Evolutionary conservation across 1,140 invertebrate species (phyloP), one percentile per base, ranked within the genome.

Genomic region (Sesamia nonagrioides): DNA sequence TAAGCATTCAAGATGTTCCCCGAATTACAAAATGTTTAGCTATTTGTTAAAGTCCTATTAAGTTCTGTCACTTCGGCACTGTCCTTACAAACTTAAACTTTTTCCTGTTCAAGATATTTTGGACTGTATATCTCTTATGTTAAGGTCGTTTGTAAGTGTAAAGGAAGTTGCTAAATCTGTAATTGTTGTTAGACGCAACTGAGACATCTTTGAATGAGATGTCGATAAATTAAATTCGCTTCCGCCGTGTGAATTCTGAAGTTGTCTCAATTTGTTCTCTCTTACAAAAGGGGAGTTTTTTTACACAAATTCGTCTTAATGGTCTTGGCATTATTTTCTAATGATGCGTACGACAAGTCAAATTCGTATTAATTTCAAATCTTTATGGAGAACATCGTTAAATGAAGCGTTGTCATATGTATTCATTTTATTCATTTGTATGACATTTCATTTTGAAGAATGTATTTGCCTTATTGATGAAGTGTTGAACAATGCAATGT

Each of bases 171-270:
- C 87, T 71, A 66, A 73, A 73, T 69, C 84, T 84, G 84, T 93
- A 92, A 94, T 94, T 93, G 91, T 93, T 85, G 84, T 90, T 83
- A 89, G 82, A 89, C 82, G 88, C 88, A 91, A 91, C 79, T 80
- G 84, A 92, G 88, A 85, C 86, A 86, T 89, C 83, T 92, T 91
- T 88, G 88, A 93, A 94, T 94, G 87, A 92, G 90, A 91, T 87
- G 86, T 90, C 92, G 84, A 95, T 95, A 95, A 95, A 95, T 94
- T 93, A 95, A 93, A 94, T 95, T 93, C 80, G 88, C 87, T 95
- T 94, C 92, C 92, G 92, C 91, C 78, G 80, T 89, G 87, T 89
- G 88, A 93, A 88, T 93, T 91, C 88, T 85, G 91, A 92, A 88
- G 90, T 92, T 87, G 83, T 91, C 91, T 94, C 90, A 92, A 93